Conservation (phyloP, 2,888 invertebrate species). For the Graphium colonna region DNA sequence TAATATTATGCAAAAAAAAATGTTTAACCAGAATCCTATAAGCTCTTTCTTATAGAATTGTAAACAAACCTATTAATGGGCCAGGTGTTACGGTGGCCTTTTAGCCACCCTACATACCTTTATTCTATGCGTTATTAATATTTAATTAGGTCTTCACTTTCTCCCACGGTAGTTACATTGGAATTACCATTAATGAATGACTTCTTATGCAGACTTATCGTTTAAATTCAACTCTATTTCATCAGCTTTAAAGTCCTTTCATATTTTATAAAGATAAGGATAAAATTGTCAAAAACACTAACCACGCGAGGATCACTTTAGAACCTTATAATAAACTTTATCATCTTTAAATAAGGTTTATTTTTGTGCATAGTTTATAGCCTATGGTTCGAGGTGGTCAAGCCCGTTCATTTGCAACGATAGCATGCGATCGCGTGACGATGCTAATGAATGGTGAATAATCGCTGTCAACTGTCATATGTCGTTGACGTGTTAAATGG, state of each 20-base stretch:
- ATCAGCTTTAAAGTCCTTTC: constrained; percentile 19
- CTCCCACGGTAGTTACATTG: constrained; percentile 62
- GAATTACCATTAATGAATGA: constrained; percentile 26
- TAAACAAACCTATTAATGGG: constrained; percentile 21
- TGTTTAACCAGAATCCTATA: background rate
- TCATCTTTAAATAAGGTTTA: background rate
- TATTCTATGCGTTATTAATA: constrained; percentile 58
- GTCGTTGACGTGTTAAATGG: constrained; percentile 46
- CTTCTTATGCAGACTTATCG: background rate
- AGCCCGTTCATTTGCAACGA: constrained; percentile 55
- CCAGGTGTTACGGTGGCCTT: constrained; percentile 66
- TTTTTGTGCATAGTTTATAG: background rate
- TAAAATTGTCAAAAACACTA: constrained; percentile 18
- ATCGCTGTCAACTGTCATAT: constrained; percentile 64
- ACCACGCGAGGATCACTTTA: background rate
- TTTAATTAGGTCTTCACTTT: constrained; percentile 62
- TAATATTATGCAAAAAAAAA: too few relatives aligned
- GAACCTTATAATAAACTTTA: background rate
- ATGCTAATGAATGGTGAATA: constrained; percentile 58
- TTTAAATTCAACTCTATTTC: constrained; percentile 19
- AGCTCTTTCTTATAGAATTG: background rate
- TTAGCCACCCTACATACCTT: constrained; percentile 46
- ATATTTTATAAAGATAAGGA: constrained; percentile 13
- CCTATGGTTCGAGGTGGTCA: constrained; percentile 22
- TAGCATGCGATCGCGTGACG: constrained; percentile 67